These are phyloP conservation scores for Nasonovia ribisnigri DNA, from an alignment of 2,888 invertebrate genomes.

Conservation along the genomic window DNA sequence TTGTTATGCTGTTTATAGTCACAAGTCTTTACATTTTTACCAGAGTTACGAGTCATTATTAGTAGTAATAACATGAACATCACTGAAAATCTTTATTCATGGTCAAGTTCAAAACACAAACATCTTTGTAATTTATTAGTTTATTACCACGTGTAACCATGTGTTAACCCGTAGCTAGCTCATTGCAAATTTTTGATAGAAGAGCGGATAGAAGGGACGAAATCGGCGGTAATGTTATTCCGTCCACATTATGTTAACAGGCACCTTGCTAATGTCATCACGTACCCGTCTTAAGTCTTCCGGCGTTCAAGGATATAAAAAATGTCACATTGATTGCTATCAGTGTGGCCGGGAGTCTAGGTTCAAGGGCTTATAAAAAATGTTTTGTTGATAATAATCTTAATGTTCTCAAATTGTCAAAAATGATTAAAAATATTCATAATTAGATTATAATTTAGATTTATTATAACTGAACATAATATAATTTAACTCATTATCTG, in stretches of 20 bases:
- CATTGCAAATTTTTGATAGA: background rate
- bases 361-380: slow-evolving; percentile 31
- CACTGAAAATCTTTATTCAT: slow-evolving; percentile 17
- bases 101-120: slow-evolving; percentile 50
- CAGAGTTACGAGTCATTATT: background rate
- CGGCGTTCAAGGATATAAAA: slow-evolving; percentile 40
- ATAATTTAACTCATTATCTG: background rate
- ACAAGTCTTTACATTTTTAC: background rate
- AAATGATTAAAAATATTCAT: background rate
- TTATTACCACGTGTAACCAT: background rate
- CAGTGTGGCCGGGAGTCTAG: background rate
- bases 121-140: background rate
- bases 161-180: background rate
- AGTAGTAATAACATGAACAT: background rate
- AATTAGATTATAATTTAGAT: background rate
- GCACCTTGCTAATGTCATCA: slow-evolving; percentile 38
- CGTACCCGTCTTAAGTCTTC: slow-evolving; percentile 39
- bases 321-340: slow-evolving; percentile 37
- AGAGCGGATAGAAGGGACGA: background rate
- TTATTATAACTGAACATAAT: background rate
- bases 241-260: background rate
- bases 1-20: background rate
- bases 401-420: background rate
- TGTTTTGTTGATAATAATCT: background rate
- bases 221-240: slow-evolving; percentile 28